A percentile compares a stretch with the other conserved stretches of the same genome.
Conservation (phyloP, 30 jellyfish, hydroid and myxozoan genomes). For the Hydractinia symbiolongicarpus region DNA sequence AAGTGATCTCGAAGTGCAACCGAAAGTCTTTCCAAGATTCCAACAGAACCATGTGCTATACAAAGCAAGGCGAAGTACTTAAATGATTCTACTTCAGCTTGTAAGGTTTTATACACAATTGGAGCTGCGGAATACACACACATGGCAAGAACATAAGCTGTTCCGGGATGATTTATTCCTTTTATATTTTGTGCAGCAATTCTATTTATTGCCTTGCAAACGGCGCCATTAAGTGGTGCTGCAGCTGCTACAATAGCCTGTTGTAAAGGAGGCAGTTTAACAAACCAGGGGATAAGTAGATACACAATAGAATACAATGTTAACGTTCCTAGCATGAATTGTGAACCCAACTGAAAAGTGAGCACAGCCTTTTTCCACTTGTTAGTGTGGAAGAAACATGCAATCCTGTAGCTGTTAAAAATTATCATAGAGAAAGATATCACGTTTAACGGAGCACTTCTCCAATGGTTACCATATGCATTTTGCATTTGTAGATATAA, state of each 20-base stretch:
- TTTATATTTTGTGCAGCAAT: not conserved
- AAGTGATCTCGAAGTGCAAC: slow-evolving; percentile 21
- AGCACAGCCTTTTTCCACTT: not conserved
- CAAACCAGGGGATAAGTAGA: slow-evolving; percentile 23
- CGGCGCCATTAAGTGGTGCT: slow-evolving; percentile 14
- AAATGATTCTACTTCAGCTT: slow-evolving; percentile 19
- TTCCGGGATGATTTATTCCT: slow-evolving; percentile 10
- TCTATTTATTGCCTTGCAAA: not conserved
- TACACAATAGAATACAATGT: not conserved
- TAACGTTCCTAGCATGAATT: not conserved
- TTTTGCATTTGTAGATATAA: not conserved
- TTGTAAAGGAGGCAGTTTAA: not conserved
- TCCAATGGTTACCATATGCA: not conserved
- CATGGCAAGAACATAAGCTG: not conserved
- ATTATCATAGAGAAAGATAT: not conserved
- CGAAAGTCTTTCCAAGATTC: slow-evolving; percentile 18
- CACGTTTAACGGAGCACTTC: slow-evolving; percentile 4
- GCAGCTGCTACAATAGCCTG: slow-evolving; percentile 19
- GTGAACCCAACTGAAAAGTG: slow-evolving; percentile 20
- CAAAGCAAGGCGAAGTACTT: not conserved
- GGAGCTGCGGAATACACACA: slow-evolving; percentile 1
- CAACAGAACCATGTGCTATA: slow-evolving; percentile 19
- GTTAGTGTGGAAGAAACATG: not conserved
- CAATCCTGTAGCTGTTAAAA: slow-evolving; percentile 7
- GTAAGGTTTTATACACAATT: slow-evolving; percentile 8